These are phyloP conservation scores for Orthosia gothica DNA, from an alignment of 2,888 invertebrate genomes.

Conservation along the genomic window DNA sequence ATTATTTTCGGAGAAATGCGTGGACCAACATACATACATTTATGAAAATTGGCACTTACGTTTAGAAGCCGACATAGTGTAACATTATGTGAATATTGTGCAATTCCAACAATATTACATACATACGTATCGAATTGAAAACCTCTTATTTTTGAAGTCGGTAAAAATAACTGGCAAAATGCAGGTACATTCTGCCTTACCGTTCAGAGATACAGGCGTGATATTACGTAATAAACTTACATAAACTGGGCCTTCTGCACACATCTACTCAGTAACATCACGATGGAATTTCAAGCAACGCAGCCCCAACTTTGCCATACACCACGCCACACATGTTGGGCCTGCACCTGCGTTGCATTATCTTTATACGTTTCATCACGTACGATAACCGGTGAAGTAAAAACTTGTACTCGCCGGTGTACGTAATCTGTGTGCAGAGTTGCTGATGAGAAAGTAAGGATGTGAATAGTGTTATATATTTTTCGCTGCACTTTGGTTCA, in stretches of 20 bases:
- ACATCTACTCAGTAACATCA: not conserved
- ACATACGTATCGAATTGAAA: too few species aligned
- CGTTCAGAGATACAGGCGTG: too few species aligned
- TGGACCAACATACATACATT: too few species aligned
- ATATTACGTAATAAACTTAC: too few species aligned
- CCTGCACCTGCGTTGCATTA: conserved; percentile 50
- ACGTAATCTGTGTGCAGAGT: conserved; percentile 39
- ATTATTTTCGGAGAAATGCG: too few species aligned
- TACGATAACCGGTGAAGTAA: conserved; percentile 48
- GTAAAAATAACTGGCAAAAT: too few species aligned
- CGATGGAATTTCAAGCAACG: conserved; percentile 44
- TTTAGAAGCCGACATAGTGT: too few species aligned
- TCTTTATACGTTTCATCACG: conserved; percentile 60
- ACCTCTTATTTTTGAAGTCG: too few species aligned
- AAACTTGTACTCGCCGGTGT: conserved; percentile 54
- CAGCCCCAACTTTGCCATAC: conserved; percentile 47
- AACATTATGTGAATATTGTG: too few species aligned
- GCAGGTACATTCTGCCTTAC: too few species aligned
- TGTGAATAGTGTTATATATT: conserved; percentile 19
- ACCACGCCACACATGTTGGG: conserved; percentile 44
- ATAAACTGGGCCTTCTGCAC: conserved; percentile 18
- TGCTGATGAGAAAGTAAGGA: conserved; percentile 27
- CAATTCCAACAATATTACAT: too few species aligned
- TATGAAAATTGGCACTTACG: too few species aligned
- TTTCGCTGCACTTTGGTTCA: conserved; percentile 18